Evolutionary conservation across 64 coral and sea anemone species (phyloP), one percentile per base, ranked within the genome.

Genomic region (Pachyseris speciosa): DNA sequence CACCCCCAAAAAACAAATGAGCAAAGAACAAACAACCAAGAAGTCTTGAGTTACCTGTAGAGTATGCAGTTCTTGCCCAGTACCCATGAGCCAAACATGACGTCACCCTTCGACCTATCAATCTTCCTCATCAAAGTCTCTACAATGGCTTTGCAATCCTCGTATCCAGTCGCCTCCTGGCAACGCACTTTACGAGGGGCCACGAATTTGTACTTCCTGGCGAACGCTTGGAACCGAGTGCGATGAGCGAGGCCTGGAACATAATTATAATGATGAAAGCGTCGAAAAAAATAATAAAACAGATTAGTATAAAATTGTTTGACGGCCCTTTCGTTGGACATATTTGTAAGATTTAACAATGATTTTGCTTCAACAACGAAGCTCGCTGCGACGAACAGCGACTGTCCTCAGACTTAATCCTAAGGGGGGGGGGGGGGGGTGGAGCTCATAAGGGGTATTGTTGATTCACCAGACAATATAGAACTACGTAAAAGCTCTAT

Each of bases 141-240:
- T 16, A 94, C 59, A 34, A 94, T 94, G 43, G 19, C 44, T 67
- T 93, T 71, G 27, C 91, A 93, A 40, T 89, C 48, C 17, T 94
- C 92, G 15, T 74, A 45, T 25, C 80, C 92, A 84, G 75, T 53
- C 37, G 84, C 47, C 2, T 71, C 52, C 8, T 60, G 19, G 51
- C 70, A 37, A 1, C 40, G 67, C 10, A 64, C 60, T n/a, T 69
- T 78, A 5, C 86, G 86, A 9, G 86, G 78, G 16, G 80, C 41
- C 1, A 89, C 64, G 48, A 88, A 94, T 58, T 77, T 83, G 43
- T 74, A 94, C 40, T 75, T 94, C 8, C 67, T 83, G 53, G 52
- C 53, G 48, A 94, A 94, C 11, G 65, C 41, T 69, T 89, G 76
- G 30, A 89, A 83, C 24, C 78, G 92, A 51, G 12, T 19, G 69